Evolutionary conservation across 2,888 invertebrate species (phyloP).

Genomic region (Chalcis sispes): DNA sequence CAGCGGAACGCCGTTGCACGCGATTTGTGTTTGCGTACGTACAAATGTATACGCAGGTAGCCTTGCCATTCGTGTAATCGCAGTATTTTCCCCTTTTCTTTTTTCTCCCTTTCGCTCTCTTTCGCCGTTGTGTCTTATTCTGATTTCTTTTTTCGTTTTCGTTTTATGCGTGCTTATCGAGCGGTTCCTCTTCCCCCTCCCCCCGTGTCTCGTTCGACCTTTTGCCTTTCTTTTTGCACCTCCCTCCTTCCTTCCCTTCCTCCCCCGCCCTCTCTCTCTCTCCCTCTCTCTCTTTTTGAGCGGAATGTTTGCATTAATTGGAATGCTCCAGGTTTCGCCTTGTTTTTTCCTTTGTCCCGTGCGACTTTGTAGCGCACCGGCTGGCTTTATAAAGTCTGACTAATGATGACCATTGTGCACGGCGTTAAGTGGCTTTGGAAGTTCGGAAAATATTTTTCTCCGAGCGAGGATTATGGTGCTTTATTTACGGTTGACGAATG

Average conservation of each 20-base stretch:
- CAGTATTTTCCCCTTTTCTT: neutral
- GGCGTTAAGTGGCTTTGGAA: conserved; percentile 37
- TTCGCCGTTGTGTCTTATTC: neutral
- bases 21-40: conserved; percentile 18
- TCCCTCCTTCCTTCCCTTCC: neutral
- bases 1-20: neutral
- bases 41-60: too few relatives aligned
- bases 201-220: neutral
- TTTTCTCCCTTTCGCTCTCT: neutral
- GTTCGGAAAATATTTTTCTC: conserved; percentile 26
- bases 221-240: neutral
- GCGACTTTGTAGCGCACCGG: neutral
- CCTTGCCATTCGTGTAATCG: neutral
- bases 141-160: conserved; percentile 26
- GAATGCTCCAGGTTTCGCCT: conserved; percentile 15
- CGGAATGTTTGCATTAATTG: conserved; percentile 45
- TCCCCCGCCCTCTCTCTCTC: too few relatives aligned
- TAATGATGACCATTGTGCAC: conserved; percentile 44
- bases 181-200: neutral
- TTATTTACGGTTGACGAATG: conserved; percentile 31
- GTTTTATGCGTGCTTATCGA: conserved; percentile 23
- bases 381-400: conserved; percentile 40
- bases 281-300: neutral
- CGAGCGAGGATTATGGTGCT: neutral
- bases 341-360: neutral